Base-by-base conservation (phyloP, 2,888 invertebrate species). In the Sesia apiformis region DNA sequence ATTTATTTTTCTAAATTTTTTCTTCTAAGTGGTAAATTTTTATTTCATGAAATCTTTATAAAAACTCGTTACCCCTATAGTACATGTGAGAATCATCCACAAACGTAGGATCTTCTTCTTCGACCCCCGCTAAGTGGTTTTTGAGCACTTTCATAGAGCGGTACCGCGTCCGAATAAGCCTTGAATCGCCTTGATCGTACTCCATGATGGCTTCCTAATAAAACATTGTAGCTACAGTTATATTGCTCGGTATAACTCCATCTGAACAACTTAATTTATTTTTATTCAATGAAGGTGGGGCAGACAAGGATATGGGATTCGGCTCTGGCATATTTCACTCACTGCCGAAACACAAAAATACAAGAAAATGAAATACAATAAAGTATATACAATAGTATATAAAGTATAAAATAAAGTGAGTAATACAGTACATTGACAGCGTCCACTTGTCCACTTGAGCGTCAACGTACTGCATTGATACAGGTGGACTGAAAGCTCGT, bases 121-220 rank as follows among this genome's bases (percentile, higher is more conserved):
- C 80, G 8, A 78, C 67, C 38, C 81, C 85, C 5, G 76, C 70
- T 62, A 89, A 76, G 67, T 80, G 75, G 65, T 87, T 82, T 72
- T 88, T 88, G 53, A 88, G 77, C 53, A 86, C 75, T 71, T 85
- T 87, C 86, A 88, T 86, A 53, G 88, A 86, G 61, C 88, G 75
- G 63, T 89, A 88, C 52, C 82, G 80, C 56, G 85, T 87, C 56
- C 86, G 80, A 64, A 89, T 78, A 64, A 87, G 70, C 63, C 88
- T 76, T 51, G 81, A 85, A 71, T 89, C 87, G 54, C 72, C 75
- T 66, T 71, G 76, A 64, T 89, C 87, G 64, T 87, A 81, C 58
- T 72, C 73, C 60, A 67, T 71, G 67, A 88, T 89, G 55, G 81
- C 82, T 64, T 73, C 72, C 88, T 89, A 62, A 40, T 62, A 68